Conservation (phyloP, 2,113 vertebrate species). For the Mormoops blainvillei region DNA sequence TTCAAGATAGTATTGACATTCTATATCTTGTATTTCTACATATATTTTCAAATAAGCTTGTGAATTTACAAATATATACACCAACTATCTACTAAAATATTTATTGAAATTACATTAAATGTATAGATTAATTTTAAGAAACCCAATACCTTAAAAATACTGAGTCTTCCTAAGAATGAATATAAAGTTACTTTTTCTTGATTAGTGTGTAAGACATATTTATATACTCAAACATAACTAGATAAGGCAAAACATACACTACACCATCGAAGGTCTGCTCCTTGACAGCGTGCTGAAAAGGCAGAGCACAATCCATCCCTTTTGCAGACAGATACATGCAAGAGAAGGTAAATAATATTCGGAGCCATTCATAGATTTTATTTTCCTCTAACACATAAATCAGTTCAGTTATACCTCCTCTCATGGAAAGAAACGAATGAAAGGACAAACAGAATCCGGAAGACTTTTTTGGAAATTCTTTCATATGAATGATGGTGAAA, state of each 20-base stretch:
- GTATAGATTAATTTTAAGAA: not conserved
- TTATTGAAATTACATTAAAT: not conserved
- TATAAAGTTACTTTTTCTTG: not conserved
- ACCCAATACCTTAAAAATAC: not conserved
- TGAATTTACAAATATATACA: not conserved
- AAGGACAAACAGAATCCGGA: not conserved
- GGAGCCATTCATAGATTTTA: not conserved
- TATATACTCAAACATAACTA: not conserved
- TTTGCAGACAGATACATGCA: not conserved
- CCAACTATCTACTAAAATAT: not conserved
- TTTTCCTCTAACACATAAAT: not conserved
- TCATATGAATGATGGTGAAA: not conserved
- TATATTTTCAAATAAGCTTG: not conserved
- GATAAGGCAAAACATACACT: not conserved
- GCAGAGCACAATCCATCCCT: not conserved
- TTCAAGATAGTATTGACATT: not conserved
- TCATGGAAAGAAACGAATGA: not conserved
- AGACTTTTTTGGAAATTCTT: not conserved
- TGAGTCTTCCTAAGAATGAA: not conserved
- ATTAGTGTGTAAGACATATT: not conserved
- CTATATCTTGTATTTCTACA: not conserved
- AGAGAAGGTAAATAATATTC: not conserved
- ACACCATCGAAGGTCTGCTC: not conserved
- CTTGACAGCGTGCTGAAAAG: not conserved
- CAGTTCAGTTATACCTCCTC: not conserved